A percentile compares a stretch with the other conserved stretches of the same genome.
Evolutionary conservation across 2,113 vertebrate species (phyloP).

Genomic region (Neolamprologus cancellatus): DNA sequence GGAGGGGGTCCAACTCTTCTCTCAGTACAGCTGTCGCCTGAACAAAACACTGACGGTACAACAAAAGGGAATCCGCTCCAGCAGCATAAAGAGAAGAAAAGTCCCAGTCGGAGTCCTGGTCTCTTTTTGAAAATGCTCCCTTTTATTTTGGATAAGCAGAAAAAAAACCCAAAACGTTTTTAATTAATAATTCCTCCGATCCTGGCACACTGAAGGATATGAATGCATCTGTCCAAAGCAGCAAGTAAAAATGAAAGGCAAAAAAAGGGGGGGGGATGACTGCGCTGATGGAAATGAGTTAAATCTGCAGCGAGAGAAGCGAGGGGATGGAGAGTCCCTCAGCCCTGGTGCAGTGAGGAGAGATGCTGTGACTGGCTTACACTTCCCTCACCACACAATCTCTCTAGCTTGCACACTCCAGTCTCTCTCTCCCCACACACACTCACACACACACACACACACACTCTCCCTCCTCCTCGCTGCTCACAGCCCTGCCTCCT

Average conservation of each 20-base stretch:
- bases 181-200: conserved; percentile 31
- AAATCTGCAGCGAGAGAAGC: conserved; percentile 60
- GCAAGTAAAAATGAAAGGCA: conserved; percentile 18
- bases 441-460: too few species aligned
- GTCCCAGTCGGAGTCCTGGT: conserved; percentile 40
- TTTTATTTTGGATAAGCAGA: not conserved
- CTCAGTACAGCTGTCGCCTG: conserved; percentile 3
- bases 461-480: conserved; percentile 33
- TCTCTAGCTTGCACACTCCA: conserved; percentile 61
- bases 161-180: not conserved
- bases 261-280: conserved; percentile 18
- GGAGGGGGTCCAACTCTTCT: conserved; percentile 41
- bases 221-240: conserved; percentile 32
- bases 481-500: conserved; percentile 48
- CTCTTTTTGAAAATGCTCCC: not conserved
- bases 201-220: not conserved
- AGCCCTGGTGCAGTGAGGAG: conserved; percentile 69
- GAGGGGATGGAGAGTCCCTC: conserved; percentile 60
- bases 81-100: conserved; percentile 21
- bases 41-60: conserved; percentile 15
- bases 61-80: conserved; percentile 40
- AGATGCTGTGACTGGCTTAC: conserved; percentile 66
- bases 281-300: conserved; percentile 60
- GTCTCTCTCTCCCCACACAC: not conserved
- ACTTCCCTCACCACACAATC: conserved; percentile 45